Conservation (phyloP, 2,113 vertebrate genomes). For the Menidia beryllina region DNA sequence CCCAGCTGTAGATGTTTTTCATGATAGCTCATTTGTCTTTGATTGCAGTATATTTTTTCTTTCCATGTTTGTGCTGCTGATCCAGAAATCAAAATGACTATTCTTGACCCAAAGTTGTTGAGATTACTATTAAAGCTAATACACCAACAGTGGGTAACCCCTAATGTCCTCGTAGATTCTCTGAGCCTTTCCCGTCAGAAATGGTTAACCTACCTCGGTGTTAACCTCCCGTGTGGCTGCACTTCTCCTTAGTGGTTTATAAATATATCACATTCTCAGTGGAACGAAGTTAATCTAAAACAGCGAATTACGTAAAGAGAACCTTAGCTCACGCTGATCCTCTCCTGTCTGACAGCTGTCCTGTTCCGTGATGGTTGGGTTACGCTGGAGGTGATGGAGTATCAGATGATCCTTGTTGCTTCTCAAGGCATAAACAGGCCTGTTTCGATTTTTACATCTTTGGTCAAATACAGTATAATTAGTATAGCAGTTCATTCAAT, state of each 20-base stretch:
- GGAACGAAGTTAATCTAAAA: slow-evolving; percentile 57
- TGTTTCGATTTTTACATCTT: not conserved
- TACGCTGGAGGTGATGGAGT: slow-evolving; percentile 16
- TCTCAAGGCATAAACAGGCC: slow-evolving; percentile 1
- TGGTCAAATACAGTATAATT: not conserved
- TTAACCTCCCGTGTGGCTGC: not conserved
- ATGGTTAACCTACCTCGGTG: not conserved
- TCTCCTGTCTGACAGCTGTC: slow-evolving; percentile 34
- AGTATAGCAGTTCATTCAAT: no score
- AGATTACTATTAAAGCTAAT: not conserved
- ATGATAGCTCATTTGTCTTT: not conserved
- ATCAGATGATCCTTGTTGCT: slow-evolving; percentile 28
- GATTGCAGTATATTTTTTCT: not conserved
- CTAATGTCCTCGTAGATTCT: not conserved
- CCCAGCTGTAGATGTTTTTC: not conserved
- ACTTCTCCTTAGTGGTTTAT: slow-evolving; percentile 11
- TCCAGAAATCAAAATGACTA: not conserved
- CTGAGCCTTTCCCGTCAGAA: not conserved
- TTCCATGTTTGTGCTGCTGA: not conserved
- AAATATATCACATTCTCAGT: slow-evolving; percentile 47
- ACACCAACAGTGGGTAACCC: not conserved
- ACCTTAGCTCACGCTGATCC: slow-evolving; percentile 49
- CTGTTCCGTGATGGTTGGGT: slow-evolving; percentile 35
- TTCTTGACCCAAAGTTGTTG: no score
- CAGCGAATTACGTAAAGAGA: slow-evolving; percentile 57